Evolutionary conservation across 37 sponge, comb jelly and placozoan genomes (phyloP).

Genomic region (Hexactinellida sp.): DNA sequence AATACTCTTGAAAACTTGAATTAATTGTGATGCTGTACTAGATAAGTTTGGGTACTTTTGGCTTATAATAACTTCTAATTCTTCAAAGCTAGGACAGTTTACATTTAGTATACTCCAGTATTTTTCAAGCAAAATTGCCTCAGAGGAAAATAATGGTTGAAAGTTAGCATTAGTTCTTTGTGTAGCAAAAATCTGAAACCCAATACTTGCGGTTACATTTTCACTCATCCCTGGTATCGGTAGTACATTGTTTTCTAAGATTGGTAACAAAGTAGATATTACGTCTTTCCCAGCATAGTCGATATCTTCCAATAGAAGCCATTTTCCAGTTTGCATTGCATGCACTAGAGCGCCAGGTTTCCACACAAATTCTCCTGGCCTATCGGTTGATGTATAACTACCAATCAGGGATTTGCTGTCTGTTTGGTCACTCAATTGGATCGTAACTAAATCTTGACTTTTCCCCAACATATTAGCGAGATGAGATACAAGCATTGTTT

Average conservation of each 20-base stretch:
- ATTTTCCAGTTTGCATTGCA: conserved; percentile 47
- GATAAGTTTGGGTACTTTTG: background rate
- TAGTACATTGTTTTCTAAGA: background rate
- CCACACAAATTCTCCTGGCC: conserved; percentile 85
- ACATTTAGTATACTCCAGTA: background rate
- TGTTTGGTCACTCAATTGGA: conserved; percentile 28
- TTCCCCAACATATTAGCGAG: conserved; percentile 9
- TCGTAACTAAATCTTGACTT: background rate
- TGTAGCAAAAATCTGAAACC: conserved; percentile 18
- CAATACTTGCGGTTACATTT: background rate
- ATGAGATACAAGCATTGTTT: conserved; percentile 19
- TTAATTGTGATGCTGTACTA: background rate
- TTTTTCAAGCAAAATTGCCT: background rate
- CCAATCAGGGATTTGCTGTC: conserved; percentile 58
- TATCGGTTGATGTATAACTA: conserved; percentile 42
- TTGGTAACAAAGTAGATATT: conserved; percentile 19
- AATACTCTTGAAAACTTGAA: background rate
- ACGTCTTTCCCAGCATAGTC: conserved; percentile 60
- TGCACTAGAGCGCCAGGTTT: conserved; percentile 60
- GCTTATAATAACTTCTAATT: background rate
- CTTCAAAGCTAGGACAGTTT: background rate
- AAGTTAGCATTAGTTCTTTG: background rate
- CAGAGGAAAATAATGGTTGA: conserved; percentile 4
- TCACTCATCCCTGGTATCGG: background rate
- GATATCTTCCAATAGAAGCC: conserved; percentile 79